These are phyloP conservation scores for Oncopodura yosiiana DNA, from an alignment of 1,140 invertebrate genomes.

Conservation along the genomic window DNA sequence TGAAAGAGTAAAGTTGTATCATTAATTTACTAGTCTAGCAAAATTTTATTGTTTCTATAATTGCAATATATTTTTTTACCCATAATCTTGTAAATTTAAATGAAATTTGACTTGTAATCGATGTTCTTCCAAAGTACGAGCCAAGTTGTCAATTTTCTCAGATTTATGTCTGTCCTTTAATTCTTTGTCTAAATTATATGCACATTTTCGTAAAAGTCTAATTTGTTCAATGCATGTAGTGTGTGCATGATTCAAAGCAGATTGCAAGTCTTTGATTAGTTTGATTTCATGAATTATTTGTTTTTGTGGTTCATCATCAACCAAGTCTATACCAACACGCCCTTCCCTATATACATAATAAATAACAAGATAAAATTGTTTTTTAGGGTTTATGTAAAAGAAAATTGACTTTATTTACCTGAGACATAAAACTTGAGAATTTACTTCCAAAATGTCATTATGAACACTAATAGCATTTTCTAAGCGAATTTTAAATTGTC, in stretches of 20 bases:
- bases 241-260: constrained; percentile 54
- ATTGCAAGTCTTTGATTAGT: constrained; percentile 52
- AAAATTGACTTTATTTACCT: too few relatives aligned
- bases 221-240: constrained; percentile 70
- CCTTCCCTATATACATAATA: too few relatives aligned
- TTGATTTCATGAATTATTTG: constrained; percentile 57
- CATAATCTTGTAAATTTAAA: too few relatives aligned
- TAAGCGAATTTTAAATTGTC: constrained; percentile 56
- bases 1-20: neutral
- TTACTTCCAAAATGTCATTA: constrained; percentile 44
- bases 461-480: constrained; percentile 56
- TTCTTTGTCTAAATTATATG: constrained; percentile 70
- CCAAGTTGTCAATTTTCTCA: constrained; percentile 60
- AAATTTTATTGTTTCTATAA: too few relatives aligned
- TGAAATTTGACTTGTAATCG: constrained; percentile 23
- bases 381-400: too few relatives aligned
- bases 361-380: too few relatives aligned
- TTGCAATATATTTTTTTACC: too few relatives aligned
- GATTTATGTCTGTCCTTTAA: constrained; percentile 69
- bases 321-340: constrained; percentile 68
- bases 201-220: constrained; percentile 61
- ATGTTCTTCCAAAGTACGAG: constrained; percentile 51
- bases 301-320: constrained; percentile 58
- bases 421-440: constrained; percentile 40
- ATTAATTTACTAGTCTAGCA: too few relatives aligned